These are phyloP conservation scores for Melanotaenia boesemani DNA, from an alignment of 2,797 vertebrate genomes.

Conservation along the genomic window DNA sequence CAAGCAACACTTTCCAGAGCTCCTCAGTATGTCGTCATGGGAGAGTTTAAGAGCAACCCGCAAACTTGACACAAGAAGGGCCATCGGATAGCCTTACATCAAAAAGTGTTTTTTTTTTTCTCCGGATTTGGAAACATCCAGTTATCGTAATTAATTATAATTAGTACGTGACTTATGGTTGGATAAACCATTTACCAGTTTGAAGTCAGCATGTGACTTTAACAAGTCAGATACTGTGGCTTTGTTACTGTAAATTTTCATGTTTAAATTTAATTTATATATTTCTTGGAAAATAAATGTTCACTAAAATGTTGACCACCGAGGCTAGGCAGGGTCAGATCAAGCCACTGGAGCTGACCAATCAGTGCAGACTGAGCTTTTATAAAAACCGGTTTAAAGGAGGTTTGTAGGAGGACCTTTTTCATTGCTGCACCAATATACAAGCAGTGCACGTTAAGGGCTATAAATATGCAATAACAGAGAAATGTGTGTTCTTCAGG, in stretches of 20 bases:
- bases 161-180: background rate
- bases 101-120: constrained; percentile 5
- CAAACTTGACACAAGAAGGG: background rate
- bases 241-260: background rate
- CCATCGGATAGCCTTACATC: background rate
- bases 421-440: too few species aligned
- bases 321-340: too few species aligned
- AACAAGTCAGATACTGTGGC: background rate
- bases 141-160: background rate
- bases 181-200: background rate
- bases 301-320: too few species aligned
- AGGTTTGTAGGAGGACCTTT: too few species aligned
- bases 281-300: too few species aligned
- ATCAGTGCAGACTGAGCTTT: too few species aligned
- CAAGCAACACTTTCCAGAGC: constrained; percentile 45
- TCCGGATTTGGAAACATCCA: background rate
- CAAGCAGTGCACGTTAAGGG: too few species aligned
- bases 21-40: constrained; percentile 54
- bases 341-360: too few species aligned
- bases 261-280: too few species aligned
- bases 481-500: too few species aligned
- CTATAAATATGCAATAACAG: too few species aligned
- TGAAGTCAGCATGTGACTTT: background rate
- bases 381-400: too few species aligned
- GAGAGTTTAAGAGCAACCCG: constrained; percentile 13